Evolutionary conservation across 2,797 vertebrate genomes (phyloP), one percentile per base, ranked within the genome.

Genomic region (Thalassophryne amazonica): DNA sequence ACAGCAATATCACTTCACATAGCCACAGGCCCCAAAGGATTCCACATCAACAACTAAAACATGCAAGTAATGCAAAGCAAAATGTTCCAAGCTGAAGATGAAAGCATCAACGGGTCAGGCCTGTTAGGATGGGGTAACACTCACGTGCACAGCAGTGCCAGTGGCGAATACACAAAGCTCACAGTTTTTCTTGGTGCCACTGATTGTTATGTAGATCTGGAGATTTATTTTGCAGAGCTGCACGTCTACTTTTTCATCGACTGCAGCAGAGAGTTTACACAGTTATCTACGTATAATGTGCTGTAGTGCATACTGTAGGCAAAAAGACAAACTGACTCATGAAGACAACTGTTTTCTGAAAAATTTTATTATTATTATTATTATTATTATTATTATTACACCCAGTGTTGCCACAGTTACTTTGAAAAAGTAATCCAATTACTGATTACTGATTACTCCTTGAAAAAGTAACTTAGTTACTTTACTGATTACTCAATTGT

Each of bases 221-320:
- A 86, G 89, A 92, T 85, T 91, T 92, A 93, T 86, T 89, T 86
- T 86, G 71, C 80, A 72, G 81, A 67, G 73, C 78, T 85, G 75
- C 86, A 86, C 78, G 87, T 89, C 85, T 92, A 80, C 86, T 91
- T 93, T 93, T 93, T 89, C 86, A 80, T 90, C 82, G 84, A 84
- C 54, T 79, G 86, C 83, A 81, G 84, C 75, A 60, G 57, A 80
- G 77, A 68, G 60, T 69, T 85, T 84, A 86, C 85, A 87, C 83
- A 87, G 82, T 80, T 73, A 58, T 88, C 87, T 85, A 76, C n/a
- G n/a, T n/a, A n/a, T n/a, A n/a, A n/a, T n/a, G n/a, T n/a, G n/a
- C n/a, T n/a, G n/a, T n/a, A n/a, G n/a, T n/a, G 66, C 73, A 72
- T 72, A 76, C 54, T 71, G 69, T 69, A 81, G 80, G 59, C 73